Evolutionary conservation across 2,113 vertebrate species (phyloP), one percentile per base, ranked within the genome.

Genomic region (Myocastor coypus): DNA sequence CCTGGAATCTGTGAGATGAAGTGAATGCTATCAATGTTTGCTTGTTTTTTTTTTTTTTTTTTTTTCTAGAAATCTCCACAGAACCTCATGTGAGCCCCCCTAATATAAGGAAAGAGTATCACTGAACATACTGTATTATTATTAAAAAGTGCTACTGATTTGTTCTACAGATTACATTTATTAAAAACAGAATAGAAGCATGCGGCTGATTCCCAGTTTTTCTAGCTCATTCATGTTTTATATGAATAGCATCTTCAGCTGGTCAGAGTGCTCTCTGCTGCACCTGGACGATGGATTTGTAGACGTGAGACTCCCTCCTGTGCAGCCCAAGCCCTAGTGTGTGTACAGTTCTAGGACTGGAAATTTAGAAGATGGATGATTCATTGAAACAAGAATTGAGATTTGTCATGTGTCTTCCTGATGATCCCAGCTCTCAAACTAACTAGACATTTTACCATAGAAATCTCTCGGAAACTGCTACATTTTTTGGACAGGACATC

Each of bases 101-200:
- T 92, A 88, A 92, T 92, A 71, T 66, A 97, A 96, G 71, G 68
- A 64, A 95, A 97, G 30, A 37, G 28, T 95, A 61, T 85, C 75
- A 94, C 26, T 93, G 40, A 92, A 46, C 9, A 93, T 20, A 55
- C 17, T 86, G 34, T 86, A 34, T 96, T 87, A 59, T 75, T 90
- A 80, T 92, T 93, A 93, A 55, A 94, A 93, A 94, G 26, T 63
- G 24, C 57, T 86, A 24, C 63, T 92, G 77, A 97, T 91, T 92
- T 95, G 86, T 92, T 95, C n/a, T 40, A 61, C 32, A 97, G 92
- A 95, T 90, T 91, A 40, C 68, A 66, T 55, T 92, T 93, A 93
- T 50, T 89, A 20, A 94, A 97, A 97, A 87, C 30, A 94, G 59
- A 96, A 86, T 64, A 22, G 12, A 75, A 91, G 16, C 83, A 64